Base-by-base conservation (phyloP, 2,113 vertebrate genomes). In the Oncorhynchus gorbuscha region DNA sequence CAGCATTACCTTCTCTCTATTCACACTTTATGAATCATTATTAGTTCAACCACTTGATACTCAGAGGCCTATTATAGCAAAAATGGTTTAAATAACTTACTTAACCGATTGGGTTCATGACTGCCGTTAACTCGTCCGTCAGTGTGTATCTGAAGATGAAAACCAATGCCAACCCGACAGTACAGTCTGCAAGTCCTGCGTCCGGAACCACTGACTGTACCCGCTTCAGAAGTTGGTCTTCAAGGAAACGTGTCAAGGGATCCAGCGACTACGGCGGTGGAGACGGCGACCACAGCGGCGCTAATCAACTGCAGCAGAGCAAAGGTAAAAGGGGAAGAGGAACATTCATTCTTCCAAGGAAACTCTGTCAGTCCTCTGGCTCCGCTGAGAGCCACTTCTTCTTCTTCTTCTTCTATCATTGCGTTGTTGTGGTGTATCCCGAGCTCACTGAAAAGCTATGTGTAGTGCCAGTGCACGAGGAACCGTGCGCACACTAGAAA, bases 61-160 rank as follows among this genome's bases (percentile, higher is more conserved):
- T 55, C 51, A 55, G 12, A 22, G 59, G n/a, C 8, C 59, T 9
- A 22, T 22, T 9, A 22, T 9, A 62, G n/a, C n/a, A 11, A 55
- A 62, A 7, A 62, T 16, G 1, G 59, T 20, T 62, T 67, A 49
- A 65, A 65, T 9, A 81, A 97, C 97, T 96, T 93, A 99, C 97
- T 98, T 90, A 98, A 92, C 76, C 89, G 92, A 85, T 89, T 94
- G 78, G 95, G 94, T 85, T 95, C 95, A 83, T 99, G 97, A 85
- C 96, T 97, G 78, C 97, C 97, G 89, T 97, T 98, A 79, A 99
- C 96, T 90, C 93, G 95, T 83, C 97, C 97, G 91, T 97, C 97
- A 78, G 95, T 93, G 88, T 98, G 96, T 87, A 99, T 95, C 93
- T 99, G 97, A 67, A 99, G 95, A 77, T 98, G 97, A 93, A 98